Percentiles rank a stretch among this genome's conserved stretches.
These are phyloP conservation scores for Onychostruthus taczanowskii DNA, from an alignment of 2,113 vertebrate genomes.

Conservation along the genomic window DNA sequence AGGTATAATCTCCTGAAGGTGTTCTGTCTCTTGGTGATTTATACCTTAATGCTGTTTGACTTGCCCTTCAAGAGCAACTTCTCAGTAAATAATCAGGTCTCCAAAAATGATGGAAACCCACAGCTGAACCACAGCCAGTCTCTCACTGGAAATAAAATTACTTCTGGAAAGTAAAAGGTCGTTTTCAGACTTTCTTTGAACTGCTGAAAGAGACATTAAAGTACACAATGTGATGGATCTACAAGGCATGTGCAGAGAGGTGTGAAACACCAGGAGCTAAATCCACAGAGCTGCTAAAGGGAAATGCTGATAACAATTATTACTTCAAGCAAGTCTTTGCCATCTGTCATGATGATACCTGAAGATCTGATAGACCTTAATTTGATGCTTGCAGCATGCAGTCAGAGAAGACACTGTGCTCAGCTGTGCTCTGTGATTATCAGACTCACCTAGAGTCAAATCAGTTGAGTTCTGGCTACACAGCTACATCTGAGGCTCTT, in stretches of 20 bases:
- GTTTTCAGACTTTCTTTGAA: not conserved
- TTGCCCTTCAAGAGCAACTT: not conserved
- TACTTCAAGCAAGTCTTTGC: not conserved
- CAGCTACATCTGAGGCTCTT: rapidly evolving
- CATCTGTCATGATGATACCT: not conserved
- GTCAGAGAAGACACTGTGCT: not conserved
- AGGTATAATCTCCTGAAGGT: not conserved
- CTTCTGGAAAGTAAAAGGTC: not conserved
- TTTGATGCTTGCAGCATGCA: not conserved
- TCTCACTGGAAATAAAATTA: not conserved
- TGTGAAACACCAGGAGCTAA: not conserved
- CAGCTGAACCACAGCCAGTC: not conserved
- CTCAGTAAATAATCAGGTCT: not conserved
- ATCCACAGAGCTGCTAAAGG: not conserved
- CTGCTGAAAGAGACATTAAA: not conserved
- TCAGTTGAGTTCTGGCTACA: not conserved
- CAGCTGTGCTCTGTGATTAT: not conserved
- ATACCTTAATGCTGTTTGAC: not conserved
- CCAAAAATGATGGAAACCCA: not conserved
- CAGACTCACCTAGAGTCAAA: not conserved
- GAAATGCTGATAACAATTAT: not conserved
- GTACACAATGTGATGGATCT: not conserved
- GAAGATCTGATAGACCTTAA: not conserved
- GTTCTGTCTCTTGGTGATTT: not conserved
- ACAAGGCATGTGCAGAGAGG: not conserved